phyloP scores from a whole-genome alignment of 2,113 vertebrate genomes.

The Scartelaos histophorus region DNA sequence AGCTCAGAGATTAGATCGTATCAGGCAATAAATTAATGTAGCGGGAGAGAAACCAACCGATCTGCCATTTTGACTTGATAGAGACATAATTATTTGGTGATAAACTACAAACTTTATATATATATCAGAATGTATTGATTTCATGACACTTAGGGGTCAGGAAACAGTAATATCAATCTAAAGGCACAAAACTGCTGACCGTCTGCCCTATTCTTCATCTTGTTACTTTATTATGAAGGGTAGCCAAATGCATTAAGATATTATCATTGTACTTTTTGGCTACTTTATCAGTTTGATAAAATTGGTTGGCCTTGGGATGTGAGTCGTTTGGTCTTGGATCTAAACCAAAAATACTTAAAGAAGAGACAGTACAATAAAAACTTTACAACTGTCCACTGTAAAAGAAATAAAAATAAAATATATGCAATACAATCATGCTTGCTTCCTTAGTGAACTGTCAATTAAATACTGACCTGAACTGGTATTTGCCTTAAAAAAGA shows the following conservation, averaged over 20 bases:
- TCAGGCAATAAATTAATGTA: neutral
- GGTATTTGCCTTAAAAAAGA: too few relatives aligned
- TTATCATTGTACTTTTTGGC: neutral
- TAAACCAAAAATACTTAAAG: constrained; percentile 3
- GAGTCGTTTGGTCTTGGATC: neutral
- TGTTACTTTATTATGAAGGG: neutral
- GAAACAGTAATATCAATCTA: neutral
- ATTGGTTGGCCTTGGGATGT: neutral
- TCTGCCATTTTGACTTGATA: neutral
- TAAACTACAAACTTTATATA: neutral
- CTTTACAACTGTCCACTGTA: neutral
- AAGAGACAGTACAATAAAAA: neutral
- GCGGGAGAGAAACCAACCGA: neutral
- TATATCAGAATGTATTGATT: neutral
- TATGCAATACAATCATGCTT: too few relatives aligned
- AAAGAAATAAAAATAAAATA: neutral
- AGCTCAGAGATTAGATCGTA: neutral
- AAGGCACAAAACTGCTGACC: constrained; percentile 21
- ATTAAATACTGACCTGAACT: too few relatives aligned
- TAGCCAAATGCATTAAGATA: constrained; percentile 11
- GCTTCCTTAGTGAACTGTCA: too few relatives aligned
- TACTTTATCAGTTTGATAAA: constrained; percentile 11
- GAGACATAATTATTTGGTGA: neutral
- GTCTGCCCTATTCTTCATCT: constrained; percentile 9
- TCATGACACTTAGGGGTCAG: neutral